Conservation (phyloP, 2,888 invertebrate genomes). For the Drepana falcataria region DNA sequence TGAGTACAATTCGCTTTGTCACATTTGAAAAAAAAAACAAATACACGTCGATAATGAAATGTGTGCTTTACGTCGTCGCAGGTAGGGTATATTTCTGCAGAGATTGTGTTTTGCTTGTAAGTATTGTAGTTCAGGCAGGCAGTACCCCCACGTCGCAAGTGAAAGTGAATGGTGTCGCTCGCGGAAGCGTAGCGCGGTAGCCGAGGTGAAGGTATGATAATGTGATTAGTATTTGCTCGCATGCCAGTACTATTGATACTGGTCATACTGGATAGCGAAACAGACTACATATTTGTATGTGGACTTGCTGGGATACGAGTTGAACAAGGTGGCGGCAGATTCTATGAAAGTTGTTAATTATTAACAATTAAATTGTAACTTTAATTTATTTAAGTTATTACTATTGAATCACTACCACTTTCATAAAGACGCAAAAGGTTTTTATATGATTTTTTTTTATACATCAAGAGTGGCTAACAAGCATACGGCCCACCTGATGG, state of each 20-base stretch:
- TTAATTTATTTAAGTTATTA: too few relatives aligned
- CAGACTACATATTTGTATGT: slow-evolving; percentile 28
- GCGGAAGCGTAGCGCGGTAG: slow-evolving; percentile 63
- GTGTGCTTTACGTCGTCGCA: slow-evolving; percentile 25
- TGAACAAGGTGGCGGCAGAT: slow-evolving; percentile 25
- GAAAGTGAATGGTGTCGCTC: slow-evolving; percentile 67
- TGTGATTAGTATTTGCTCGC: slow-evolving; percentile 48
- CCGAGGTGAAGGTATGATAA: slow-evolving; percentile 56
- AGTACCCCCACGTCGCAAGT: slow-evolving; percentile 46
- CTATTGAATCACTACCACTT: too few relatives aligned
- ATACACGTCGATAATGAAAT: slow-evolving; percentile 20
- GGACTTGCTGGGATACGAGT: slow-evolving; percentile 16
- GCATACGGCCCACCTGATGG: too few relatives aligned
- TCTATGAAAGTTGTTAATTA: slow-evolving; percentile 34
- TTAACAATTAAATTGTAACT: too few relatives aligned
- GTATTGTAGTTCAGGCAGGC: slow-evolving; percentile 38
- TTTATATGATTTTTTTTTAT: too few relatives aligned
- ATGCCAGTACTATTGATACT: slow-evolving; percentile 31
- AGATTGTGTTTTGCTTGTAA: slow-evolving; percentile 14
- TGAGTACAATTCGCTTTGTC: slow-evolving; percentile 35
- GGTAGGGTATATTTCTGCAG: slow-evolving; percentile 36
- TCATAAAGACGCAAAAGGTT: neutral
- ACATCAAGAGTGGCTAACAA: too few relatives aligned
- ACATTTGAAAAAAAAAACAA: slow-evolving; percentile 37
- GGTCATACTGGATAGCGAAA: slow-evolving; percentile 45